Conservation (phyloP, 2,888 invertebrate genomes). For the Drosophila paranaensis region DNA sequence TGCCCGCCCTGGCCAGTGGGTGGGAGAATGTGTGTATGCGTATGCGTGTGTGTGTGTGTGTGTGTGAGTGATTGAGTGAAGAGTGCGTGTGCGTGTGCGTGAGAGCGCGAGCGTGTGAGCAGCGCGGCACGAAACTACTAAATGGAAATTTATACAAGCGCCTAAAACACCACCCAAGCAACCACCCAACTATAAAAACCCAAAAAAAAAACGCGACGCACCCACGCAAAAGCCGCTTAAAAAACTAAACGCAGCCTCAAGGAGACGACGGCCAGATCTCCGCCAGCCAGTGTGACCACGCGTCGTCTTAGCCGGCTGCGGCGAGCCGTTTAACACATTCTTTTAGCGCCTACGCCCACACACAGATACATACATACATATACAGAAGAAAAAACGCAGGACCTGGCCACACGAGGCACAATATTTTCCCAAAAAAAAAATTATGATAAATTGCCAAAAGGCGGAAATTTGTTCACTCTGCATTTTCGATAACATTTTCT, state of each 20-base stretch:
- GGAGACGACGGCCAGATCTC: background rate
- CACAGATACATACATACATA: slow-evolving; percentile 16
- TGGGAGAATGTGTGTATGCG: slow-evolving; percentile 41
- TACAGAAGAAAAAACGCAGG: slow-evolving; percentile 33
- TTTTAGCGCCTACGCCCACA: slow-evolving; percentile 70
- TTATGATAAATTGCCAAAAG: slow-evolving; percentile 56
- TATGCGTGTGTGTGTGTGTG: slow-evolving; percentile 40
- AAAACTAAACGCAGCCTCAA: slow-evolving; percentile 32
- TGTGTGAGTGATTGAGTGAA: slow-evolving; percentile 32
- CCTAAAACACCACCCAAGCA: slow-evolving; percentile 60
- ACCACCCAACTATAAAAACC: slow-evolving; percentile 46
- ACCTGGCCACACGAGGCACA: slow-evolving; percentile 46
- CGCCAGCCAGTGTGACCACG: slow-evolving; percentile 25
- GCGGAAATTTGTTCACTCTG: slow-evolving; percentile 18
- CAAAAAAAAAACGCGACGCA: slow-evolving; percentile 40
- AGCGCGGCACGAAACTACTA: slow-evolving; percentile 62
- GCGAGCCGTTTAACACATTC: slow-evolving; percentile 42
- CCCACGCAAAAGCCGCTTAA: slow-evolving; percentile 59
- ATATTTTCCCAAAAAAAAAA: slow-evolving; percentile 27
- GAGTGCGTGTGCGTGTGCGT: slow-evolving; percentile 47
- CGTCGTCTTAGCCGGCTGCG: slow-evolving; percentile 46
- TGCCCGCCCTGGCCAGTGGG: slow-evolving; percentile 59
- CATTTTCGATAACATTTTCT: slow-evolving; percentile 46
- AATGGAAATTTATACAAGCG: slow-evolving; percentile 71
- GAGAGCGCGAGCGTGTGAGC: slow-evolving; percentile 44